phyloP scores from a whole-genome alignment of 2,888 invertebrate species.

The Platycheirus rosarum region DNA sequence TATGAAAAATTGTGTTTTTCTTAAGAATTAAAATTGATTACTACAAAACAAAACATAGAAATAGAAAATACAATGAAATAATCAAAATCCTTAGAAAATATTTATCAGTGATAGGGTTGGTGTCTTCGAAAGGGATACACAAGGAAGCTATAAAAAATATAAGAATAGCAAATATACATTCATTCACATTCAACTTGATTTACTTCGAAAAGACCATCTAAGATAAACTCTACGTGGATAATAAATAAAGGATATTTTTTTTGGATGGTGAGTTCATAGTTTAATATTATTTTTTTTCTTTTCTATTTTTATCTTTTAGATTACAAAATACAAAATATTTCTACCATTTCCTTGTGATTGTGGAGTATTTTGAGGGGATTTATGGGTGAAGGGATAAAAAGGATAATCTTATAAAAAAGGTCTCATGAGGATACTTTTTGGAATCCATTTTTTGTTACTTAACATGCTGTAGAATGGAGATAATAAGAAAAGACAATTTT shows the following conservation, averaged over 20 bases:
- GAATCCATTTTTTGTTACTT: no score
- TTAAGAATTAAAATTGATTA: slow-evolving; percentile 8
- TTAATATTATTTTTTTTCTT: neutral
- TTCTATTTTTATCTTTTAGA: slow-evolving; percentile 4
- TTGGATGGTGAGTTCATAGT: slow-evolving; percentile 51
- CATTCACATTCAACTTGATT: slow-evolving; percentile 27
- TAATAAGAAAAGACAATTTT: no score
- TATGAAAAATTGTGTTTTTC: slow-evolving; percentile 47
- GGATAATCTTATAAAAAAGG: no score
- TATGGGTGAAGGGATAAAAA: no score
- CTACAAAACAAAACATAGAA: slow-evolving; percentile 6
- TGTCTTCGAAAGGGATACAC: slow-evolving; percentile 48
- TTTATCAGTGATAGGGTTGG: slow-evolving; percentile 34
- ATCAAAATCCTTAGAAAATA: slow-evolving; percentile 24
- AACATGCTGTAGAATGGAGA: no score
- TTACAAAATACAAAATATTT: no score
- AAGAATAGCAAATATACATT: slow-evolving; percentile 11
- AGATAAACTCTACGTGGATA: slow-evolving; percentile 55
- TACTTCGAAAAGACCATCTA: slow-evolving; percentile 37
- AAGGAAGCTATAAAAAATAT: slow-evolving; percentile 21
- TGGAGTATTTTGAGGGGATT: no score
- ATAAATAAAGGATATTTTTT: slow-evolving; percentile 56
- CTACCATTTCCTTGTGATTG: no score
- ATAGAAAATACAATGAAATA: slow-evolving; percentile 11
- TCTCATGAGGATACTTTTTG: no score